Conservation (phyloP, 2,113 vertebrate species). For the Oncorhynchus kisutch region DNA sequence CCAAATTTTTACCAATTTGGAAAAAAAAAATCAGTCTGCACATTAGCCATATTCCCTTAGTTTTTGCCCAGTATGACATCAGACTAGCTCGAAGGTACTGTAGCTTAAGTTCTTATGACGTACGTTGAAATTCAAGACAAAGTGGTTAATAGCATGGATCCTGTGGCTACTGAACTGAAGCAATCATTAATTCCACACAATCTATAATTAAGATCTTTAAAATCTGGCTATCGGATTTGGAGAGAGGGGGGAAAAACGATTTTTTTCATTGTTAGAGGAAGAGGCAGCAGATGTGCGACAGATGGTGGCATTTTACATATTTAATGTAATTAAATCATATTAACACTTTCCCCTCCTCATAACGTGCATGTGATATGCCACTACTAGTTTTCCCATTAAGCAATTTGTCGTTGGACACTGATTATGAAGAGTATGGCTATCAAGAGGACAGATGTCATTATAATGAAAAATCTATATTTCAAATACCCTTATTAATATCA, state of each 20-base stretch:
- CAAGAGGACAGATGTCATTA: not conserved
- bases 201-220: constrained; percentile 73
- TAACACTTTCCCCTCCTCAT: constrained; percentile 1
- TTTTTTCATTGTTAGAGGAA: constrained; percentile 60
- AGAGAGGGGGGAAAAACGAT: constrained; percentile 16
- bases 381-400: not conserved
- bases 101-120: not conserved
- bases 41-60: no score
- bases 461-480: not conserved
- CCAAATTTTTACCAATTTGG: not conserved
- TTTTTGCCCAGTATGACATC: no score
- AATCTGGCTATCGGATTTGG: constrained; percentile 56
- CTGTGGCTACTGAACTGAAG: constrained; percentile 53
- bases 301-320: constrained; percentile 51
- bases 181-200: constrained; percentile 71
- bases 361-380: not conserved
- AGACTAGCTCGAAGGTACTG: not conserved
- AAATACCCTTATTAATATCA: not conserved
- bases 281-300: constrained; percentile 63
- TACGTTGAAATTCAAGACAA: constrained; percentile 25
- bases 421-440: not conserved
- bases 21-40: not conserved
- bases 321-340: constrained; percentile 38
- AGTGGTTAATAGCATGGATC: constrained; percentile 47
- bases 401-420: not conserved